Evolutionary conservation across 2,888 invertebrate genomes (phyloP).

Genomic region (Philereme vetulata): DNA sequence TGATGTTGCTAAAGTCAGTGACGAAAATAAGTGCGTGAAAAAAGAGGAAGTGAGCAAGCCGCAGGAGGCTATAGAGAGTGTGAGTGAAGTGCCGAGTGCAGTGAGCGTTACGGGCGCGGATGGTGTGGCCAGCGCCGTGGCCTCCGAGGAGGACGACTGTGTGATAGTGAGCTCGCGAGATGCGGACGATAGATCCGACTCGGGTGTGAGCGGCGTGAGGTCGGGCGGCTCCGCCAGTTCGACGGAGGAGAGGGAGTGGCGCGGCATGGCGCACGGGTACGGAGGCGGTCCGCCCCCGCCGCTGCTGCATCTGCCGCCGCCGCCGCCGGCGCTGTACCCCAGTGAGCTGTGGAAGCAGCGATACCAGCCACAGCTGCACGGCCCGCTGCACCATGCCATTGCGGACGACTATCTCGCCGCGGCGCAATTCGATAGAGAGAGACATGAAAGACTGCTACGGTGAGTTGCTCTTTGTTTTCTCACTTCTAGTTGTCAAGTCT

Average conservation of each 20-base stretch:
- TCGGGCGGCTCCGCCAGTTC: constrained; percentile 89
- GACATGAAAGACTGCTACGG: constrained; percentile 87
- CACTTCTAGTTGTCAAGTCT: background rate
- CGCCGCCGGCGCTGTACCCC: constrained; percentile 79
- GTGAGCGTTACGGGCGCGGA: constrained; percentile 75
- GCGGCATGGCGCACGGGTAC: constrained; percentile 88
- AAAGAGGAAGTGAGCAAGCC: constrained; percentile 61
- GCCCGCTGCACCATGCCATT: constrained; percentile 79
- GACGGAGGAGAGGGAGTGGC: constrained; percentile 90
- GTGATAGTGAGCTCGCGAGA: constrained; percentile 85
- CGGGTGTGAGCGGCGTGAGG: constrained; percentile 90
- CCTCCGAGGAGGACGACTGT: constrained; percentile 86
- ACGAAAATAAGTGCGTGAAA: constrained; percentile 76
- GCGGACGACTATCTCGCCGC: constrained; percentile 80
- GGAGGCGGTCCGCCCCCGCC: constrained; percentile 86
- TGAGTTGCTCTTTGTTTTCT: constrained; percentile 58
- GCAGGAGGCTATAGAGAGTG: constrained; percentile 58
- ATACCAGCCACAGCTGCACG: constrained; percentile 82
- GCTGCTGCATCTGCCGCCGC: constrained; percentile 75
- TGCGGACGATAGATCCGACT: constrained; percentile 85
- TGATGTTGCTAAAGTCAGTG: constrained; percentile 74
- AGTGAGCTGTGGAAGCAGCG: constrained; percentile 86
- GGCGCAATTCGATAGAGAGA: constrained; percentile 85
- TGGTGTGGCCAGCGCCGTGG: constrained; percentile 81
- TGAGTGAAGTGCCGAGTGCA: constrained; percentile 78